Percentiles rank a stretch among this genome's conserved stretches.
Conservation (phyloP, 2,113 vertebrate species). For the Amblyornis subalaris region DNA sequence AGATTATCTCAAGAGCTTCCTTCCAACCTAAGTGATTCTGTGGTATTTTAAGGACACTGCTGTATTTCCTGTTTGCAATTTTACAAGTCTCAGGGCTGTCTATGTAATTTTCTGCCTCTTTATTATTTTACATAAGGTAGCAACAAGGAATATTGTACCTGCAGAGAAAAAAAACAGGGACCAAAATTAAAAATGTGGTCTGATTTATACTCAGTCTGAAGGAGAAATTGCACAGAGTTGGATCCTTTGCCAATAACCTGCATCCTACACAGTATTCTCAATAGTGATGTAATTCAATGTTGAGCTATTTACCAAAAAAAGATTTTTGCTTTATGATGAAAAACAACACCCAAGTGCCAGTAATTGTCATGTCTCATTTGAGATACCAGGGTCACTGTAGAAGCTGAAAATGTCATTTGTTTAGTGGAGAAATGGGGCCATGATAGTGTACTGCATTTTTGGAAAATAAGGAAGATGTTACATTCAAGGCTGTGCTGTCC, state of each 20-base stretch:
- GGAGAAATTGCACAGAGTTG: neutral
- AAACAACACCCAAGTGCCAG: neutral
- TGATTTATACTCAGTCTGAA: neutral
- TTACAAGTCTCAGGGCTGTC: neutral
- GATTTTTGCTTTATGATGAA: neutral
- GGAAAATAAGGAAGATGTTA: neutral
- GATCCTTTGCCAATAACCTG: neutral
- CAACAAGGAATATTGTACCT: neutral
- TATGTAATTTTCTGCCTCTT: neutral
- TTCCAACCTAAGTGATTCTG: neutral
- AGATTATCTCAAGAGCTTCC: neutral
- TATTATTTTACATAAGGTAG: neutral
- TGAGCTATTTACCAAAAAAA: neutral
- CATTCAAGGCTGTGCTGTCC: neutral
- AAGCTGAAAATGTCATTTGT: neutral
- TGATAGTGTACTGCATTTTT: neutral
- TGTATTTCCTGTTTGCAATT: neutral
- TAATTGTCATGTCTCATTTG: neutral
- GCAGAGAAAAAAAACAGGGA: neutral
- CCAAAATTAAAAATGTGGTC: neutral
- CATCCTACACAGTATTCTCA: neutral
- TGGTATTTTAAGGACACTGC: neutral
- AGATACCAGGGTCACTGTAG: neutral
- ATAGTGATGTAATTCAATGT: neutral
- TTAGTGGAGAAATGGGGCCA: neutral